Base-by-base conservation (phyloP, 2,888 invertebrate genomes). In the Caenorhabditis virilis region DNA sequence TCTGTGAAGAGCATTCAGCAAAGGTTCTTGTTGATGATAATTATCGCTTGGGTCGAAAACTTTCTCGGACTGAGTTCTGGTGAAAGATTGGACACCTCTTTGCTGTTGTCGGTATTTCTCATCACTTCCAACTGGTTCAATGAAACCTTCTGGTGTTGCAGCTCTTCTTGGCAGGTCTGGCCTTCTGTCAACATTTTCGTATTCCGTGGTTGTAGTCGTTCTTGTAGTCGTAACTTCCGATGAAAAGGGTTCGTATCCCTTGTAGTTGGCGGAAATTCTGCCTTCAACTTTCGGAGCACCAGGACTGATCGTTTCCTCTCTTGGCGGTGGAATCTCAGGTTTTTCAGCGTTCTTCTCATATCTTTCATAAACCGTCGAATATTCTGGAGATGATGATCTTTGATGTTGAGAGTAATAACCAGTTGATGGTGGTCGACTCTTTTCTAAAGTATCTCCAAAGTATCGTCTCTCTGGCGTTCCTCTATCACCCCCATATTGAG, bases 401-500 rank as follows among this genome's bases (percentile, higher is more conserved):
- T 60, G 58, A n/a, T n/a, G n/a, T n/a, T n/a, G n/a, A n/a, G n/a
- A n/a, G 16, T 64, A 54, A 35, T 61, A 55, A 45, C 57, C 56
- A 20, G 50, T 49, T 26, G 60, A 61, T 58, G 60, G 58, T 45
- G 48, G 54, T 22, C 55, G 51, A 16, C 55, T 54, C 16, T 54
- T 54, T 23, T 72, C 72, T 18, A 70, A 49, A 1, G 70, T 69
- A 43, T 70, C 70, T 39, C 72, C 72, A 36, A 67, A 69, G 42
- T 72, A 63, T n/a, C 63, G 36, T 56, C 47, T 62, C 43, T 70
- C 59, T 22, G 68, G 61, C 26, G 68, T 68, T 0, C 63, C 38
- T 39, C 64, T 38, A 26, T 48, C 53, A 9, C 57, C 69, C 33
- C 77, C 77, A 27, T 78, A 79, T 25, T 74, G 72, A 13, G 80